Evolutionary conservation across 2,113 vertebrate genomes (phyloP).

Genomic region (Peromyscus polionotus): DNA sequence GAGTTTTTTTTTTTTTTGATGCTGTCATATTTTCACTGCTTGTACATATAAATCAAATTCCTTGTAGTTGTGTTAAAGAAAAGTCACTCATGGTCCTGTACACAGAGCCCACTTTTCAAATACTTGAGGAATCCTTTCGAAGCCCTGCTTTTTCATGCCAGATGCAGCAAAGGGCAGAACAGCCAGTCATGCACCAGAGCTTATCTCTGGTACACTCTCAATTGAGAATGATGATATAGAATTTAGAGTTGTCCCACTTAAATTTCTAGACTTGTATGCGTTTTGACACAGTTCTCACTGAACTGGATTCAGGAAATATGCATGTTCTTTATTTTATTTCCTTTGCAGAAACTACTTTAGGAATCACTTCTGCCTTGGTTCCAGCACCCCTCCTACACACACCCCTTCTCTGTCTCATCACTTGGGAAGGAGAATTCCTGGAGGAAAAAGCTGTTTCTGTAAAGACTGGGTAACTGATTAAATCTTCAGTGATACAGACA

Average conservation of each 20-base stretch:
- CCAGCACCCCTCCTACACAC: not conserved
- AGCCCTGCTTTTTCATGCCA: not conserved
- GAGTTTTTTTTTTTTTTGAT: not conserved
- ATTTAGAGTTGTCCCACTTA: not conserved
- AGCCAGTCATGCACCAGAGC: not conserved
- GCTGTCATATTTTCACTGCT: not conserved
- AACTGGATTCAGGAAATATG: not conserved
- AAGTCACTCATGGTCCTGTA: not conserved
- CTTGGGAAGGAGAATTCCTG: not conserved
- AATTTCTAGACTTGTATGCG: not conserved
- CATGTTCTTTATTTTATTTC: conserved; percentile 62
- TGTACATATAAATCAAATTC: not conserved
- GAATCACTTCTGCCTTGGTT: conserved; percentile 28
- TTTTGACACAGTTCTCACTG: not conserved
- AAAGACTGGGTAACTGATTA: not conserved
- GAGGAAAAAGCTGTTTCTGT: not conserved
- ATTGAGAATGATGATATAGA: not conserved
- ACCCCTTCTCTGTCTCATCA: not conserved
- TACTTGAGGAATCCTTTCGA: not conserved
- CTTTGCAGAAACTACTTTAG: conserved; percentile 19
- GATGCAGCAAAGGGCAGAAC: not conserved
- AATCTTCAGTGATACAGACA: not conserved
- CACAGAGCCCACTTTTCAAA: not conserved
- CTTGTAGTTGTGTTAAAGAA: not conserved
- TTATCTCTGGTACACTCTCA: not conserved